A percentile compares a stretch with the other conserved stretches of the same genome.
These are phyloP conservation scores for Actinernus sp. DNA, from an alignment of 92 coral and sea anemone genomes.

Conservation along the genomic window DNA sequence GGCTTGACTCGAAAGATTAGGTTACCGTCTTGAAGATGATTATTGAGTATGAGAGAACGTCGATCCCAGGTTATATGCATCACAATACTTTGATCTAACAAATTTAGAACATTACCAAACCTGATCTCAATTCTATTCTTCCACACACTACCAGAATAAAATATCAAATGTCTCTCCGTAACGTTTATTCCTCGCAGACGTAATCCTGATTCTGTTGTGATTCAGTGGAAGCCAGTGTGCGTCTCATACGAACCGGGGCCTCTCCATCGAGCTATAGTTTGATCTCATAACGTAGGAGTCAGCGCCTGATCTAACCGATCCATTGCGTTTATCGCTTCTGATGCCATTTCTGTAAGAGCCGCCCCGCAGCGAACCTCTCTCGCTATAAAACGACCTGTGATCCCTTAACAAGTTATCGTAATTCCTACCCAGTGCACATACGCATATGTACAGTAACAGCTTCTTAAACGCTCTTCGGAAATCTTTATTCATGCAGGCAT, in stretches of 20 bases:
- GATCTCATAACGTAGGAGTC: conserved; percentile 34
- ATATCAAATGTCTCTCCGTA: too few species aligned
- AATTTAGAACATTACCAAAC: too few species aligned
- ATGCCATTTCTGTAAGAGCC: conserved; percentile 28
- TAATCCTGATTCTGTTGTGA: too few species aligned
- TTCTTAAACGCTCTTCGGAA: conserved; percentile 89
- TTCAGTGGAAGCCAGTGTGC: too few species aligned
- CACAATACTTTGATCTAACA: too few species aligned
- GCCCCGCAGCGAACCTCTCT: conserved; percentile 49
- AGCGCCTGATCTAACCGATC: conserved; percentile 28
- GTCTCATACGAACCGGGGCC: conserved; percentile 5
- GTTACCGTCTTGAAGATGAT: too few species aligned
- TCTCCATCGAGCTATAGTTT: conserved; percentile 38
- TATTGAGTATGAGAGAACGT: too few species aligned
- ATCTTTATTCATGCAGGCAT: conserved; percentile 97
- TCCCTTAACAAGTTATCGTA: conserved; percentile 66
- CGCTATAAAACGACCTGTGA: conserved; percentile 67
- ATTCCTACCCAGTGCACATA: conserved; percentile 70
- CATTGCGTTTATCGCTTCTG: conserved; percentile 12
- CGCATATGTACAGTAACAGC: conserved; percentile 74
- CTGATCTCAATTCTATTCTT: too few species aligned
- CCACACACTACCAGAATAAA: too few species aligned
- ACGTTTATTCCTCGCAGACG: too few species aligned
- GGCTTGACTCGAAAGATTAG: too few species aligned
- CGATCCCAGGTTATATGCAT: too few species aligned